Conservation (phyloP, 1,140 invertebrate genomes). For the Drosophila persimilis region DNA sequence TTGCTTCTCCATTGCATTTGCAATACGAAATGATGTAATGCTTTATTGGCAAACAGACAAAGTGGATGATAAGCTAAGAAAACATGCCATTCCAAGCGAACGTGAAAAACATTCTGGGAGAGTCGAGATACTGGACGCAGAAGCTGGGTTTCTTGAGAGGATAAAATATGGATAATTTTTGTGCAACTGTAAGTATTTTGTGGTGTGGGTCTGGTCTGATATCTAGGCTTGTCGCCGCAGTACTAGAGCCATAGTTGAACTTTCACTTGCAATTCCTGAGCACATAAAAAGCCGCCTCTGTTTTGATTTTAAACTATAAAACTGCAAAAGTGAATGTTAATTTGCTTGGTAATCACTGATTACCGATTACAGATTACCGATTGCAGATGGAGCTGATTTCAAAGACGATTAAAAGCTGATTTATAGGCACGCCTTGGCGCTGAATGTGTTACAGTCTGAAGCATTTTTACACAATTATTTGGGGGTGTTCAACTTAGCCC, state of each 20-base stretch:
- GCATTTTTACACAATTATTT: too few species aligned
- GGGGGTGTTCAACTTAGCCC: too few species aligned
- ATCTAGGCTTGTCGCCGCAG: too few species aligned
- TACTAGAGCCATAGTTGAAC: constrained; percentile 23
- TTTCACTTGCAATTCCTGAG: constrained; percentile 46
- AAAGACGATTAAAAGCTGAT: constrained; percentile 20
- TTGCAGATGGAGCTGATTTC: constrained; percentile 21
- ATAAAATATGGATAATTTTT: constrained; percentile 37
- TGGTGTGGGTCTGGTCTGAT: too few species aligned
- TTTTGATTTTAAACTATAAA: constrained; percentile 47
- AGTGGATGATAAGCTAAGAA: constrained; percentile 52
- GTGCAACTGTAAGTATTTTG: constrained; percentile 43
- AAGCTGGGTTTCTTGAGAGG: too few species aligned
- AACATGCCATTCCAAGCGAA: constrained; percentile 11
- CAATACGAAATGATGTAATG: constrained; percentile 57
- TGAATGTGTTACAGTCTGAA: too few species aligned
- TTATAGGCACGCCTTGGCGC: not conserved
- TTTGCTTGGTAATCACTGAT: constrained; percentile 29
- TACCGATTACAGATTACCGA: constrained; percentile 2
- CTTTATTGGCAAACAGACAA: constrained; percentile 40
- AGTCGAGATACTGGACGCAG: too few species aligned
- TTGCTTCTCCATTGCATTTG: constrained; percentile 19
- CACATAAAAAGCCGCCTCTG: constrained; percentile 37
- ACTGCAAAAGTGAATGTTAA: constrained; percentile 40
- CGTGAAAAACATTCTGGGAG: constrained; percentile 18